Evolutionary conservation across 2,797 vertebrate species (phyloP).

Genomic region (Chelmon rostratus): DNA sequence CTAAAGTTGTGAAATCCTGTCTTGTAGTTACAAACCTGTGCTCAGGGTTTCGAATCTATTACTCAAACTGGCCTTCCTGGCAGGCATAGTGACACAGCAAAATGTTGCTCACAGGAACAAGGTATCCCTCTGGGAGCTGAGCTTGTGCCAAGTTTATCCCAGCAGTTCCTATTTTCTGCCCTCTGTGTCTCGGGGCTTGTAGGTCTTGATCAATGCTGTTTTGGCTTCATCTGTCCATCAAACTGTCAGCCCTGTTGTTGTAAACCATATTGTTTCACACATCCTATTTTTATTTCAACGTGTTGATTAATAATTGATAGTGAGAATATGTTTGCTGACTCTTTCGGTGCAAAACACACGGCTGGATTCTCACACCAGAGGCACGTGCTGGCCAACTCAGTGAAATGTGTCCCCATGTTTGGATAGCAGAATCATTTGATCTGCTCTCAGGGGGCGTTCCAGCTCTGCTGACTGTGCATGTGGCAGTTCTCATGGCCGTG

Average conservation of each 20-base stretch:
- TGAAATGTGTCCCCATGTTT: conserved; percentile 40
- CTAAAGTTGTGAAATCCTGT: neutral
- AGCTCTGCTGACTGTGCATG: conserved; percentile 41
- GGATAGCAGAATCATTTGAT: conserved; percentile 16
- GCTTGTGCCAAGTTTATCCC: conserved; percentile 34
- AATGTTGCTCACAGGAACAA: conserved; percentile 36
- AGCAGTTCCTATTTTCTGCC: conserved; percentile 18
- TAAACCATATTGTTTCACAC: conserved; percentile 8
- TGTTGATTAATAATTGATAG: conserved; percentile 44
- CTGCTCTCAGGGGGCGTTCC: conserved; percentile 12
- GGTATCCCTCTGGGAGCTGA: conserved; percentile 36
- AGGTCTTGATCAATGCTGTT: conserved; percentile 19
- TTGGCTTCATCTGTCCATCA: conserved; percentile 33
- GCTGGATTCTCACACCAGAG: conserved; percentile 20
- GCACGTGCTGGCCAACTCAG: conserved; percentile 11
- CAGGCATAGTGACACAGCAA: conserved; percentile 40
- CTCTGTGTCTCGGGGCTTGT: conserved; percentile 12
- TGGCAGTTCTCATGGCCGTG: conserved; percentile 5
- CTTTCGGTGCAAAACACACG: neutral
- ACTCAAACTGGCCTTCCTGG: neutral
- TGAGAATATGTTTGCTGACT: conserved; percentile 36
- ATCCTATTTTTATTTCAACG: conserved; percentile 18
- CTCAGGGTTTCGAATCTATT: neutral
- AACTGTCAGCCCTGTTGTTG: neutral
- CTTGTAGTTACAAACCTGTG: neutral